Evolutionary conservation across 2,888 invertebrate species (phyloP).

Genomic region (Emmelina monodactyla): DNA sequence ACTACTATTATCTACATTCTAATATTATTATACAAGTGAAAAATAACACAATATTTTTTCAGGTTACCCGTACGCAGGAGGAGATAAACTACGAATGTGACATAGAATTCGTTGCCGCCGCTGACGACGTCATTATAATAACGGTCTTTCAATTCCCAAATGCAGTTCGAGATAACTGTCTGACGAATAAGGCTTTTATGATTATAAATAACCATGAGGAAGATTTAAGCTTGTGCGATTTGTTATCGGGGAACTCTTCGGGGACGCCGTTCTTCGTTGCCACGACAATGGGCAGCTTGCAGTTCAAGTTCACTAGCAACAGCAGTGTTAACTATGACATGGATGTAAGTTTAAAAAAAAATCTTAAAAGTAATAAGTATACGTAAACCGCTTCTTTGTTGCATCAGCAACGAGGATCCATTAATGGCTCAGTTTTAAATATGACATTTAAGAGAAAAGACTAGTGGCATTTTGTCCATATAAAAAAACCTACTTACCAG

Average conservation of each 20-base stretch:
- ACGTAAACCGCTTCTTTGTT: too few species aligned
- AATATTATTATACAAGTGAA: not conserved
- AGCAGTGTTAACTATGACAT: constrained; percentile 48
- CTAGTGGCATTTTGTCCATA: too few species aligned
- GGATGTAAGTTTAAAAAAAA: constrained; percentile 40
- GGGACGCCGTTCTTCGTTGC: constrained; percentile 28
- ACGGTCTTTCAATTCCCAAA: constrained; percentile 40
- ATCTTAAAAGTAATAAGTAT: too few species aligned
- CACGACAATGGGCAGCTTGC: constrained; percentile 25
- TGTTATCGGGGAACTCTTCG: constrained; percentile 18
- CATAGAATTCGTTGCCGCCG: constrained; percentile 35
- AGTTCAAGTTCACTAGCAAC: constrained; percentile 42
- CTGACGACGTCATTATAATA: constrained; percentile 13
- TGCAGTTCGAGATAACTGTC: constrained; percentile 28
- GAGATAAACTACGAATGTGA: constrained; percentile 40
- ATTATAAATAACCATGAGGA: constrained; percentile 31
- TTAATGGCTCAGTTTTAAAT: too few species aligned
- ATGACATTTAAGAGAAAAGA: too few species aligned
- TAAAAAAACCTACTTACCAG: too few species aligned
- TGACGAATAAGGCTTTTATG: constrained; percentile 29
- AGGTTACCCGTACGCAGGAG: constrained; percentile 40
- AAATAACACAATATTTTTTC: constrained; percentile 10
- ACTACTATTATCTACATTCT: too few species aligned
- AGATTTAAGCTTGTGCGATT: constrained; percentile 33
- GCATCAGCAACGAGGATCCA: too few species aligned